Conservation (phyloP, 2,888 invertebrate species). For the Mythimna impura region DNA sequence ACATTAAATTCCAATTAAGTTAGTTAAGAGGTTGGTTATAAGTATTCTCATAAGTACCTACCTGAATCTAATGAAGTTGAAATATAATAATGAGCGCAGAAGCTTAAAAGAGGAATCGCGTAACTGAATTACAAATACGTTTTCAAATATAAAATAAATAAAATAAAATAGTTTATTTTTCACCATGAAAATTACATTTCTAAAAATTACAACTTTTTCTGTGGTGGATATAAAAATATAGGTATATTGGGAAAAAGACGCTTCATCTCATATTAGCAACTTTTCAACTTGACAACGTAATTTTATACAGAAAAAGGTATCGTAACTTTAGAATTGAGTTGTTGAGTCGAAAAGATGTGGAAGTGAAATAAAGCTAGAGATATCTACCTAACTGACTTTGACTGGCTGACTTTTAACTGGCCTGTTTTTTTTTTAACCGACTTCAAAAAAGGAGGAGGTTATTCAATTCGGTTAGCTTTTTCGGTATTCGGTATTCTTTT, state of each 20-base stretch:
- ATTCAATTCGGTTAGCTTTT: too few relatives aligned
- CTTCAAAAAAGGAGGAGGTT: too few relatives aligned
- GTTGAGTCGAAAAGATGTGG: neutral
- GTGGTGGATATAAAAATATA: too few relatives aligned
- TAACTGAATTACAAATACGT: constrained; percentile 28
- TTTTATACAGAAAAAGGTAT: constrained; percentile 24
- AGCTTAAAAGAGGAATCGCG: neutral
- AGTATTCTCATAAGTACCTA: neutral
- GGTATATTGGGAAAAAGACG: neutral
- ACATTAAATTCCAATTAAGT: neutral
- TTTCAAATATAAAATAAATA: constrained; percentile 1
- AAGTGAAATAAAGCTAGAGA: constrained; percentile 4
- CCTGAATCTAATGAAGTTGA: neutral
- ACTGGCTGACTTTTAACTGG: too few relatives aligned
- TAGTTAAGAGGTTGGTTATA: neutral
- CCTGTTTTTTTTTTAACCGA: too few relatives aligned
- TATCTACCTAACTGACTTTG: neutral
- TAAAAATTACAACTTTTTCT: too few relatives aligned
- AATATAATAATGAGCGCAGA: neutral
- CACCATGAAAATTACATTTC: too few relatives aligned
- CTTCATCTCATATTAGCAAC: constrained; percentile 5
- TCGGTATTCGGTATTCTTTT: too few relatives aligned
- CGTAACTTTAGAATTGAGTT: constrained; percentile 21
- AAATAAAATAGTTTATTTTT: too few relatives aligned
- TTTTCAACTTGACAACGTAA: constrained; percentile 30